These are phyloP conservation scores for Ceriagrion tenellum DNA, from an alignment of 2,888 invertebrate genomes.

Conservation along the genomic window DNA sequence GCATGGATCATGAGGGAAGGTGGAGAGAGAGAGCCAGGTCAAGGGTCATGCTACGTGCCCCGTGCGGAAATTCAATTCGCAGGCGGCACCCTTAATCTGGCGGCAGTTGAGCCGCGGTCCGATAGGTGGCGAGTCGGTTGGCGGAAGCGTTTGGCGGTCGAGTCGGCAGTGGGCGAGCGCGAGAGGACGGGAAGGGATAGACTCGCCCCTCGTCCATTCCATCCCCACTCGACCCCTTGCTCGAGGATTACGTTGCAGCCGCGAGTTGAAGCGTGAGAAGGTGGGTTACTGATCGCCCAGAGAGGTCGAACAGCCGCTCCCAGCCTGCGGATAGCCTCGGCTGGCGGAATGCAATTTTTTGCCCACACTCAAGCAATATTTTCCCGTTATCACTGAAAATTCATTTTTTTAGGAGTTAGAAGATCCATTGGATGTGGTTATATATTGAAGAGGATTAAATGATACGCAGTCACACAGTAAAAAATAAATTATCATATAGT, in stretches of 20 bases:
- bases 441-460: too few relatives aligned
- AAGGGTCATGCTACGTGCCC: conserved; percentile 19
- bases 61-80: conserved; percentile 57
- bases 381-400: background rate
- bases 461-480: too few relatives aligned
- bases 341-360: background rate
- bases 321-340: background rate
- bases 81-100: conserved; percentile 53
- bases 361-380: background rate
- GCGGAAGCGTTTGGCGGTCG: background rate
- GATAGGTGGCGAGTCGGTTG: conserved; percentile 28
- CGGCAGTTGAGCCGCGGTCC: conserved; percentile 29
- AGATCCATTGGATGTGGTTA: too few relatives aligned
- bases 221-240: background rate
- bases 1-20: background rate
- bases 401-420: too few relatives aligned
- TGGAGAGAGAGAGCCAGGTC: background rate
- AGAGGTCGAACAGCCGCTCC: background rate
- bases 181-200: too few relatives aligned
- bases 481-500: too few relatives aligned
- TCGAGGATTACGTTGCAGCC: background rate
- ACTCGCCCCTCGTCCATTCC: too few relatives aligned
- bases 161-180: too few relatives aligned
- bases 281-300: background rate
- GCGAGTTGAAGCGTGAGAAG: background rate